Evolutionary conservation across 2,797 vertebrate genomes (phyloP).

Genomic region (Manis javanica): DNA sequence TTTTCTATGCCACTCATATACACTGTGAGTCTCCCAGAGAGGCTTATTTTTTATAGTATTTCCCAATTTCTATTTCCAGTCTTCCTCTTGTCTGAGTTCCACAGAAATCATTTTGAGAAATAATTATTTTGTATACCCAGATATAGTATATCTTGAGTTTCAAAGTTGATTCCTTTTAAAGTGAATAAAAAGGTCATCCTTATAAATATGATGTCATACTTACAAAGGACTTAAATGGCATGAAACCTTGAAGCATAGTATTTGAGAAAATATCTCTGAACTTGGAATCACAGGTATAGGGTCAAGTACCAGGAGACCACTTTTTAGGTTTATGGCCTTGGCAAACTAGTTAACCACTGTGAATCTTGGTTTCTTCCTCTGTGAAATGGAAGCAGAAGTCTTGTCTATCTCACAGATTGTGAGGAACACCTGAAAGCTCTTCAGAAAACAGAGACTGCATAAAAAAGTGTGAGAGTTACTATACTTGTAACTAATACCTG

Average conservation of each 20-base stretch:
- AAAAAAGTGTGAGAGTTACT: background rate
- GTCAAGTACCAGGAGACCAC: background rate
- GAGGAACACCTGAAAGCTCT: background rate
- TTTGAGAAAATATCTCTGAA: background rate
- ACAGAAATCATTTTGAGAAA: constrained; percentile 49
- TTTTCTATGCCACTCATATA: background rate
- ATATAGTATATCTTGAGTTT: background rate
- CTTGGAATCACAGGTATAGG: background rate
- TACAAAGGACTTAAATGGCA: background rate
- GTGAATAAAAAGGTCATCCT: background rate
- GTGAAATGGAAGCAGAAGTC: background rate
- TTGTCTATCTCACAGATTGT: background rate
- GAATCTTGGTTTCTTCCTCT: constrained; percentile 27
- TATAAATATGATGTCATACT: background rate
- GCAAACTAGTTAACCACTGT: background rate
- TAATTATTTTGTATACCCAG: background rate
- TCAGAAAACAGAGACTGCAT: background rate
- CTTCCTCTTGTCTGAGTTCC: background rate
- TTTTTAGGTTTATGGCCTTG: background rate
- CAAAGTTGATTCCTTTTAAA: background rate
- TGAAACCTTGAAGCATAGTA: background rate
- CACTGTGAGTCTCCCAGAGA: background rate
- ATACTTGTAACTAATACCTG: background rate
- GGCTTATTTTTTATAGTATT: background rate
- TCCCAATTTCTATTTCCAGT: background rate